Evolutionary conservation across 1,140 invertebrate genomes (phyloP).

Genomic region (Bombyx mandarina): DNA sequence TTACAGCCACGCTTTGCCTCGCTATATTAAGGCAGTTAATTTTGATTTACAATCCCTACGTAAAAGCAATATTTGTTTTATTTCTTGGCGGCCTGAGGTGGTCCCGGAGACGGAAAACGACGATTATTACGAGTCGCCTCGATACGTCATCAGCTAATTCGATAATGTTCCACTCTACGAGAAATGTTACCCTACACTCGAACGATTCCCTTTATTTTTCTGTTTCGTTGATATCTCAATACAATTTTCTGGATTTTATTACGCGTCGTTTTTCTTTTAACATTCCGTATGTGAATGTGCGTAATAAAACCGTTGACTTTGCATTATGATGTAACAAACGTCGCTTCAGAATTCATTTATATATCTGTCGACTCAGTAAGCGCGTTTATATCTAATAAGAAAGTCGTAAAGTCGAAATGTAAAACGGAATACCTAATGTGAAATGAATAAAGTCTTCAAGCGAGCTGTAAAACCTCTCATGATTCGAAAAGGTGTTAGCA

Average conservation of each 20-base stretch:
- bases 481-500: constrained; percentile 20
- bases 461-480: constrained; percentile 28
- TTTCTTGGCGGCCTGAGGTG: constrained; percentile 44
- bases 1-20: constrained; percentile 49
- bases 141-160: constrained; percentile 51
- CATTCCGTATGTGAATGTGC: background rate
- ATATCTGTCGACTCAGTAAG: constrained; percentile 7
- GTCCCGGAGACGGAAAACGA: constrained; percentile 42
- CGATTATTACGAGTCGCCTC: constrained; percentile 36
- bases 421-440: constrained; percentile 31
- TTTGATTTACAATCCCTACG: constrained; percentile 68
- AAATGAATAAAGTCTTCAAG: constrained; percentile 32
- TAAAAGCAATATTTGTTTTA: constrained; percentile 71
- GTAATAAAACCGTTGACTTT: constrained; percentile 5
- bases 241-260: constrained; percentile 3
- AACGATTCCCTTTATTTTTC: constrained; percentile 33
- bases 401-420: constrained; percentile 33
- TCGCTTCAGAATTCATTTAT: constrained; percentile 8
- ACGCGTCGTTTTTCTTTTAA: constrained; percentile 1
- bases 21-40: constrained; percentile 70
- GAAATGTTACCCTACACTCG: constrained; percentile 36
- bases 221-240: background rate
- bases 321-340: constrained; percentile 6
- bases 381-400: constrained; percentile 33
- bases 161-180: constrained; percentile 41